Percentiles rank a stretch among this genome's conserved stretches.
phyloP scores from a whole-genome alignment of 2,888 invertebrate genomes.

The Coecobrya sp. region DNA sequence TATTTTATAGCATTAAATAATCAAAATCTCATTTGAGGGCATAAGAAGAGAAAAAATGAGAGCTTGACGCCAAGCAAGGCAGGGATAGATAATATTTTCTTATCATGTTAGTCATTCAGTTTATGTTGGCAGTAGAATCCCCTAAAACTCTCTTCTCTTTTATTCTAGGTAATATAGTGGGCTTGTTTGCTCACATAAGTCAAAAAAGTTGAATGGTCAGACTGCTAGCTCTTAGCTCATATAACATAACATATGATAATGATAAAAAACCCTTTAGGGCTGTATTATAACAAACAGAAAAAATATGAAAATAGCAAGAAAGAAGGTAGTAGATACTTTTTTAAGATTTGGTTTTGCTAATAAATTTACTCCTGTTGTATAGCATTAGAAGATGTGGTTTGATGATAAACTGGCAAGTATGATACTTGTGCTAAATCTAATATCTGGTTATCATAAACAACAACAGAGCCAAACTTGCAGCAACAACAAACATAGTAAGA shows the following conservation, averaged over 20 bases:
- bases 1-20: slow-evolving; percentile 76
- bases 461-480: neutral
- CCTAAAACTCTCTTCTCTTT: neutral
- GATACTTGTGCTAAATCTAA: slow-evolving; percentile 12
- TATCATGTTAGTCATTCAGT: slow-evolving; percentile 4
- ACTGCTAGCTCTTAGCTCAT: neutral
- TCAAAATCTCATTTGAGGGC: slow-evolving; percentile 76
- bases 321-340: neutral
- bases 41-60: slow-evolving; percentile 61
- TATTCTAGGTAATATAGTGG: slow-evolving; percentile 38
- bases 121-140: neutral
- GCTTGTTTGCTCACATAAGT: slow-evolving; percentile 74
- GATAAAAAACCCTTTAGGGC: slow-evolving; percentile 66
- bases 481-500: neutral
- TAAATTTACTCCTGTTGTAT: slow-evolving; percentile 36
- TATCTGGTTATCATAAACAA: slow-evolving; percentile 61
- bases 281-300: slow-evolving; percentile 3
- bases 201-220: slow-evolving; percentile 61
- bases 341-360: slow-evolving; percentile 40
- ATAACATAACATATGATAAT: slow-evolving; percentile 19
- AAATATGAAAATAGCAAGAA: slow-evolving; percentile 12
- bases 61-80: slow-evolving; percentile 61
- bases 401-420: slow-evolving; percentile 51
- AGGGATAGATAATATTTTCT: slow-evolving; percentile 7
- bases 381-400: slow-evolving; percentile 35